Evolutionary conservation across 2,113 vertebrate genomes (phyloP).

Genomic region (Archilochus colubris): DNA sequence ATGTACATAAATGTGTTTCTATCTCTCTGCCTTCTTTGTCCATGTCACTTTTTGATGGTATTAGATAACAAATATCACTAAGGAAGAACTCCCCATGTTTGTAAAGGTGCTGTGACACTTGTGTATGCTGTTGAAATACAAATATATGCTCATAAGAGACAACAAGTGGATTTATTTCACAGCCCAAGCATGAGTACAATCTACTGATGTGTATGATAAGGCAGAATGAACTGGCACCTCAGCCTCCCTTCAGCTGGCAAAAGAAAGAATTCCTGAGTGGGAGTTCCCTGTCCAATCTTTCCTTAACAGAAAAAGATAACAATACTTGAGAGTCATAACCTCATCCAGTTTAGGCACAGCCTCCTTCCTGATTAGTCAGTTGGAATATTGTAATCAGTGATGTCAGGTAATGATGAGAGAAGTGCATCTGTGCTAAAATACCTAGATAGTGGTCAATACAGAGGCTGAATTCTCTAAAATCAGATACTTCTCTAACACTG

Average conservation of each 20-base stretch:
- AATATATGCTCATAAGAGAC: not conserved
- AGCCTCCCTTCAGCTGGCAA: not conserved
- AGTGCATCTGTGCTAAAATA: not conserved
- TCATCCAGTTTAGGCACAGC: conserved; percentile 16
- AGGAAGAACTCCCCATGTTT: not conserved
- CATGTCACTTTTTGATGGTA: not conserved
- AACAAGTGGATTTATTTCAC: not conserved
- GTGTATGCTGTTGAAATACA: not conserved
- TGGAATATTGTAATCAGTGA: conserved; percentile 34
- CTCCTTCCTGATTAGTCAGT: conserved; percentile 59
- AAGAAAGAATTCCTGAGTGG: conserved; percentile 5
- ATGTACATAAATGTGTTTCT: not conserved
- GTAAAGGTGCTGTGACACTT: not conserved
- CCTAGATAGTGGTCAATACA: not conserved
- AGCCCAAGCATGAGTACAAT: not conserved
- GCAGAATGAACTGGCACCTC: not conserved
- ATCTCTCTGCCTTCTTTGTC: not conserved
- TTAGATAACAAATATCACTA: not conserved
- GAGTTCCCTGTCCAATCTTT: conserved; percentile 34
- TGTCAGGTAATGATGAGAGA: not conserved
- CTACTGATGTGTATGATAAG: not conserved
- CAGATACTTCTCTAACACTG: not conserved
- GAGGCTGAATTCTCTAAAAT: not conserved
- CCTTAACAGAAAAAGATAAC: conserved; percentile 26
- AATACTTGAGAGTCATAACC: conserved; percentile 25